Evolutionary conservation across 2,888 invertebrate species (phyloP), one percentile per base, ranked within the genome.

Genomic region (Torymus tubicola): DNA sequence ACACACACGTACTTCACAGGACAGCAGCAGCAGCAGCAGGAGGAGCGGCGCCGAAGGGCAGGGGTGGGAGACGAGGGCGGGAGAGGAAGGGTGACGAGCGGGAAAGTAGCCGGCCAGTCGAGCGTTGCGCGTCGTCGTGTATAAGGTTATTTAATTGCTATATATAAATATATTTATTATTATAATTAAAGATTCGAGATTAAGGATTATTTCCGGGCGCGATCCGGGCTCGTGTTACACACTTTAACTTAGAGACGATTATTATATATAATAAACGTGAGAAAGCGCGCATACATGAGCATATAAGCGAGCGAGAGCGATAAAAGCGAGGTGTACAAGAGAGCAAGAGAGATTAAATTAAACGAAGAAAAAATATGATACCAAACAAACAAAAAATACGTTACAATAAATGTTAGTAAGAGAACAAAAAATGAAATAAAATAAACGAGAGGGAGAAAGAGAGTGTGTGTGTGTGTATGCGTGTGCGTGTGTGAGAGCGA

Each of bases 161-260:
- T 85, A 85, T 84, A 86, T 85, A 85, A 83, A 87, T 86, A 78
- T 82, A 80, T 82, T 80, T 82, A 81, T 81, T 65, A 84, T 83
- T 80, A 76, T 81, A 79, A 80, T 81, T 82, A 82, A 71, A 75
- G 63, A 71, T 81, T 76, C 72, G 76, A 78, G 82, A 68, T 82
- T 84, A 82, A 79, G 79, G 82, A 84, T 87, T 86, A 84, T 87
- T 86, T 85, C 84, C 82, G 85, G 85, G 84, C 85, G 84, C 84
- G 82, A 85, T 84, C 86, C 84, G 85, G 85, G 86, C 85, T 84
- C 85, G 85, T 85, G 86, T 87, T 85, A 83, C 65, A 85, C 83
- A 84, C 84, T 85, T 84, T 84, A 84, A 85, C 81, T 85, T 84
- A 85, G 85, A 82, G 75, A 74, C 78, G 80, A 85, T 86, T 87